A percentile compares a stretch with the other conserved stretches of the same genome.
Evolutionary conservation across 2,113 vertebrate genomes (phyloP).

Genomic region (Opisthocomus hoazin): DNA sequence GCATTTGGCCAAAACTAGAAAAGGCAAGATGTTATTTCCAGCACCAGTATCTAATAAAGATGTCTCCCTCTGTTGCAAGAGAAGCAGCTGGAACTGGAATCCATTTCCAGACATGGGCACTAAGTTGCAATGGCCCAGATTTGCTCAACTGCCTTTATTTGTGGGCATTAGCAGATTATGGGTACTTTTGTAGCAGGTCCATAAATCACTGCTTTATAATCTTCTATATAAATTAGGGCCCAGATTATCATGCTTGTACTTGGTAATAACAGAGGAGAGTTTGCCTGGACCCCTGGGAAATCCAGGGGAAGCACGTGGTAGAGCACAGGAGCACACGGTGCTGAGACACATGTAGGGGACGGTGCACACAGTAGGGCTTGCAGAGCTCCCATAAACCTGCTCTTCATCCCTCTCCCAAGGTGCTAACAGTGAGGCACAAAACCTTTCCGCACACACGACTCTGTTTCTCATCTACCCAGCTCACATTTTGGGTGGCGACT

Average conservation of each 20-base stretch:
- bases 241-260: conserved; percentile 30
- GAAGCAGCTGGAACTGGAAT: not conserved
- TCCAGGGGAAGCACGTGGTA: not conserved
- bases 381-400: not conserved
- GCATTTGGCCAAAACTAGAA: not conserved
- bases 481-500: not conserved
- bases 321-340: not conserved
- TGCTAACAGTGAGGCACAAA: not conserved
- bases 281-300: conserved; percentile 16
- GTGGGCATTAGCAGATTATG: not conserved
- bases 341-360: not conserved
- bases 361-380: not conserved
- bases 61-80: not conserved
- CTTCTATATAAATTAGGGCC: not conserved
- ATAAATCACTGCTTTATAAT: conserved; percentile 25
- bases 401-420: not conserved
- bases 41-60: not conserved
- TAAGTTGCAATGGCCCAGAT: not conserved
- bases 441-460: fast-evolving
- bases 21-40: not conserved
- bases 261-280: conserved; percentile 2
- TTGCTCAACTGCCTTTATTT: not conserved
- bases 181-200: not conserved
- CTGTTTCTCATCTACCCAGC: not conserved
- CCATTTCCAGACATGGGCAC: not conserved